Evolutionary conservation across 2,888 invertebrate species (phyloP).

Genomic region (Leucophenga montana): DNA sequence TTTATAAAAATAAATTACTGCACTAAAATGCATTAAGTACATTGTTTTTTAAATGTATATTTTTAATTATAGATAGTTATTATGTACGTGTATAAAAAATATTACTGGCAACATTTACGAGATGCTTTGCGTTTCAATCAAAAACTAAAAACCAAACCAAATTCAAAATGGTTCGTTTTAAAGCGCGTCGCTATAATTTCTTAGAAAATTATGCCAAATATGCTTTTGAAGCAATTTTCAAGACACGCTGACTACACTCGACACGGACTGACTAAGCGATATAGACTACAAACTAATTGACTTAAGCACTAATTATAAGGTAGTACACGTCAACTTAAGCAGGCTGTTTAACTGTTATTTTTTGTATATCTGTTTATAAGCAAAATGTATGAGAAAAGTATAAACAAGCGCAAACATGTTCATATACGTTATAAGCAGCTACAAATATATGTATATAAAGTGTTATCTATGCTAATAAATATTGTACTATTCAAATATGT

Average conservation of each 20-base stretch:
- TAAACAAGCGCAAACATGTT: too few relatives aligned
- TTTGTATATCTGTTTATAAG: too few relatives aligned
- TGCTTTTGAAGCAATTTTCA: slow-evolving; percentile 20
- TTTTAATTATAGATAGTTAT: slow-evolving; percentile 31
- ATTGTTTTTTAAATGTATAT: slow-evolving; percentile 39
- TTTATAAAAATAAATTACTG: slow-evolving; percentile 24
- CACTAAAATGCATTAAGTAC: slow-evolving; percentile 58
- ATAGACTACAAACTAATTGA: not conserved
- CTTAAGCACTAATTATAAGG: slow-evolving; percentile 18
- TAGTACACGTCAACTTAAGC: too few relatives aligned
- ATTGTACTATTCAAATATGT: too few relatives aligned
- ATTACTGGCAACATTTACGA: slow-evolving; percentile 58
- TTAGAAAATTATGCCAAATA: not conserved
- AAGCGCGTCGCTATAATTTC: not conserved
- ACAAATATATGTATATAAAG: too few relatives aligned
- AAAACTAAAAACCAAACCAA: slow-evolving; percentile 26
- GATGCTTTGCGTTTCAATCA: slow-evolving; percentile 49
- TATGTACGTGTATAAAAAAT: slow-evolving; percentile 34
- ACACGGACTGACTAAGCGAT: too few relatives aligned
- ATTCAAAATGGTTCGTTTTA: slow-evolving; percentile 18
- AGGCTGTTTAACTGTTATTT: too few relatives aligned
- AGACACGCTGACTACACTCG: not conserved
- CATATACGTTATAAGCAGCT: too few relatives aligned
- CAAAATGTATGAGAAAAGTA: too few relatives aligned
- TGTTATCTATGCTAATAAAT: too few relatives aligned